Evolutionary conservation across 2,888 invertebrate genomes (phyloP), one percentile per base, ranked within the genome.

Genomic region (Athalia cordata): DNA sequence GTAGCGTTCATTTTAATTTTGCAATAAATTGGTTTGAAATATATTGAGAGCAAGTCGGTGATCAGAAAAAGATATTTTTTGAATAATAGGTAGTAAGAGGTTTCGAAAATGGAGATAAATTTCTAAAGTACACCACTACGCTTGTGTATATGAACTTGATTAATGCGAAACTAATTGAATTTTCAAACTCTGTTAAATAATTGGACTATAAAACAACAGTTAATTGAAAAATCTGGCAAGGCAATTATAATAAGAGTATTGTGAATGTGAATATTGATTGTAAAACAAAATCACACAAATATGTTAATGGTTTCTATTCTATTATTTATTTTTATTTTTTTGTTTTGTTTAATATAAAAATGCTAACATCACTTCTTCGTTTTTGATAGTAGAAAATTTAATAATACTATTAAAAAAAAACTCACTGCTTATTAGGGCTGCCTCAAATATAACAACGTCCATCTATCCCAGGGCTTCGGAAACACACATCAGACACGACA

Each of bases 401-500:
- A 49, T 68, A 70, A 61, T 61, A 77, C 47, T 61, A 59, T 55
- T 80, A 81, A 80, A 80, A 82, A 79, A 82, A 85, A 82, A 86
- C 86, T 86, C 86, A 86, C 86, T 86, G 86, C 82, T 85, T 82
- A 81, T 84, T 80, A 83, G 82, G 83, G 82, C 84, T 84, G 85
- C 85, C 84, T 85, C 82, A 82, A 83, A 80, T 79, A 83, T 83
- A 81, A 83, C 82, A 85, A 85, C 81, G 82, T 85, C 84, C 86
- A 81, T 83, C 84, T 86, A 78, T 78, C 78, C 77, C 67, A 74
- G 66, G 67, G 84, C 85, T 86, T 86, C 78, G 85, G 85, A 87
- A 85, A 87, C 86, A 87, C 86, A 86, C 86, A 86, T 86, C 86
- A 84, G 85, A 86, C 86, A 86, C 85, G 85, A 86, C 84, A 84